Conservation (phyloP, 2,797 vertebrate species). For the Alectoris magna region DNA sequence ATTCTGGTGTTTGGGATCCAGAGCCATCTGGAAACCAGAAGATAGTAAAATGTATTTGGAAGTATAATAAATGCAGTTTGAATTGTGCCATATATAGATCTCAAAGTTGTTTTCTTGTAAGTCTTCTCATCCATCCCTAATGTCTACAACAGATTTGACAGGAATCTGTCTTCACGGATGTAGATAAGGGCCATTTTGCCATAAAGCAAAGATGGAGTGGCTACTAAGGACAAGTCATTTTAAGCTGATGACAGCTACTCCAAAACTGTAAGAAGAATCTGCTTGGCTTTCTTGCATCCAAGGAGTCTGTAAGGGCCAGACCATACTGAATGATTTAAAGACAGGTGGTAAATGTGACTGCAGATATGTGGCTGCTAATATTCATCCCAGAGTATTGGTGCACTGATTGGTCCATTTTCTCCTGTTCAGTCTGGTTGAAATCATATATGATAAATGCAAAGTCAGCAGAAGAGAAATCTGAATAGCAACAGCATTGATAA, state of each 20-base stretch:
- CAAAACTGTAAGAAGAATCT: neutral
- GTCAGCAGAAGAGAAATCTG: neutral
- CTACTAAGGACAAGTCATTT: neutral
- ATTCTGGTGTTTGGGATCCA: slow-evolving; percentile 19
- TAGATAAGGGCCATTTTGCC: neutral
- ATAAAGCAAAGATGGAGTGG: neutral
- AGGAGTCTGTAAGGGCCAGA: slow-evolving; percentile 7
- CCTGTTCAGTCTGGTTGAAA: neutral
- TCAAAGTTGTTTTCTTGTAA: neutral
- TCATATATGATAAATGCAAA: neutral
- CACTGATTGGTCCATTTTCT: neutral
- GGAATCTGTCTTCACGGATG: neutral
- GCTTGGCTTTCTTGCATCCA: slow-evolving; percentile 28
- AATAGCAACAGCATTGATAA: neutral
- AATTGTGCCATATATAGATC: neutral
- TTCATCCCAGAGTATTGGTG: neutral
- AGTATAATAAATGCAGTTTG: neutral
- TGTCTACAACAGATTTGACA: neutral
- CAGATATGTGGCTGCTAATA: neutral
- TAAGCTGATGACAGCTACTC: slow-evolving; percentile 13
- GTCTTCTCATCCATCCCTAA: neutral
- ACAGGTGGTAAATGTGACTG: neutral
- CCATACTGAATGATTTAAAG: slow-evolving; percentile 38
- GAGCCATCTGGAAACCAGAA: slow-evolving; percentile 37
- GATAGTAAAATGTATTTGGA: slow-evolving; percentile 33